Percentiles rank a stretch among this genome's conserved stretches.
phyloP scores from a whole-genome alignment of 2,797 vertebrate species.

The Cossypha polioptera region DNA sequence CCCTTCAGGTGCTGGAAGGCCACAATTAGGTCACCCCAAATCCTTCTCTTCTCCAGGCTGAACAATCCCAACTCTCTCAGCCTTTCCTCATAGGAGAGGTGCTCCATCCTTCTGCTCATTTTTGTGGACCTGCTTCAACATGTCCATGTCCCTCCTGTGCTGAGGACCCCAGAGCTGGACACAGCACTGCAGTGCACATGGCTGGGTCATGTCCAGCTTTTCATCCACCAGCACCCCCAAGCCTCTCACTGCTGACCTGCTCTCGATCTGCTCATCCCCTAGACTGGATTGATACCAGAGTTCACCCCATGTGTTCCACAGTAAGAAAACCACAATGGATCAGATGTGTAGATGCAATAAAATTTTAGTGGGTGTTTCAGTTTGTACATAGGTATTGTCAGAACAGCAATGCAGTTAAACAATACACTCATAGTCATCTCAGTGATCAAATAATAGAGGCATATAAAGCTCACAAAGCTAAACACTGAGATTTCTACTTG shows the following conservation, averaged over 20 bases:
- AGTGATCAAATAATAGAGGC: neutral
- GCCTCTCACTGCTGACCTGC: neutral
- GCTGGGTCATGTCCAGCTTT: neutral
- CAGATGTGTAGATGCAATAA: neutral
- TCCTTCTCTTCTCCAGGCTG: neutral
- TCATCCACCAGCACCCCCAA: neutral
- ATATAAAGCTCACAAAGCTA: neutral
- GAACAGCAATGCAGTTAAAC: neutral
- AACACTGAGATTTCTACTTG: neutral
- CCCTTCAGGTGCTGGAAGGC: neutral
- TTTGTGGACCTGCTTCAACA: neutral
- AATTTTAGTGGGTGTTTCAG: neutral
- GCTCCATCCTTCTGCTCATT: neutral
- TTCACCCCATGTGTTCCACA: neutral
- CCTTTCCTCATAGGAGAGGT: accelerated
- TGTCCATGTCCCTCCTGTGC: neutral
- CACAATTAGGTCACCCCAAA: neutral
- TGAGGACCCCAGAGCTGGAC: neutral
- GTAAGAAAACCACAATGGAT: neutral
- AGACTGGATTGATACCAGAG: neutral
- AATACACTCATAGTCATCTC: neutral
- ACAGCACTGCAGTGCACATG: neutral
- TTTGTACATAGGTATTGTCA: neutral
- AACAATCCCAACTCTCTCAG: neutral
- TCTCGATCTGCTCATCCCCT: accelerated